These are phyloP conservation scores for Columba janthina DNA, from an alignment of 2,113 vertebrate genomes.

Conservation along the genomic window DNA sequence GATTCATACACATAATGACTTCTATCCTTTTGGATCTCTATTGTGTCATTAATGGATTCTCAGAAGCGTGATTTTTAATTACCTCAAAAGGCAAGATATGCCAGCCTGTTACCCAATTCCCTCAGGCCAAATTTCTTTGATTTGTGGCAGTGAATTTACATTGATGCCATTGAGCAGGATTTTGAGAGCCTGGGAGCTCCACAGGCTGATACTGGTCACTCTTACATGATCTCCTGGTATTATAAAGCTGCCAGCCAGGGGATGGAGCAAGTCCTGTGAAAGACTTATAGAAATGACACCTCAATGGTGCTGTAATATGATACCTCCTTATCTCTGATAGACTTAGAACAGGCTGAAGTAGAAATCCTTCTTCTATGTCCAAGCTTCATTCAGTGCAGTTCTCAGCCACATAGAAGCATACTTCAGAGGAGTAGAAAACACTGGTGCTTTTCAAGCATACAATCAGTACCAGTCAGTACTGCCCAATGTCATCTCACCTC, in stretches of 20 bases:
- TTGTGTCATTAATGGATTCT: constrained; percentile 16
- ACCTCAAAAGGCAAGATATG: neutral
- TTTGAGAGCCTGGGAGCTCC: neutral
- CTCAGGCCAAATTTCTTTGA: neutral
- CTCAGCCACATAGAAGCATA: neutral
- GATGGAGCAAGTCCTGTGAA: neutral
- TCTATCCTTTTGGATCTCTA: neutral
- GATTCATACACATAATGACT: neutral
- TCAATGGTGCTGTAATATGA: neutral
- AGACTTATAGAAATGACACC: neutral
- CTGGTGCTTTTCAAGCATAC: neutral
- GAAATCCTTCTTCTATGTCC: neutral
- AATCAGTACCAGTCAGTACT: neutral
- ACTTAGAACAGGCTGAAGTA: neutral
- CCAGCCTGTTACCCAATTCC: neutral
- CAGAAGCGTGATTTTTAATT: constrained; percentile 49
- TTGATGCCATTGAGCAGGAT: neutral
- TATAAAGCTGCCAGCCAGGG: neutral
- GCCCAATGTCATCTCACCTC: neutral
- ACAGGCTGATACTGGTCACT: neutral
- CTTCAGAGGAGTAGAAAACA: neutral
- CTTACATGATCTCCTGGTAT: neutral
- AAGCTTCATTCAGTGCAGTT: accelerated
- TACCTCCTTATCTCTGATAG: neutral
- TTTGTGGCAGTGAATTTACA: neutral